A percentile compares a stretch with the other conserved stretches of the same genome.
Conservation (phyloP, 2,888 invertebrate species). For the Entomobrya multifasciata region DNA sequence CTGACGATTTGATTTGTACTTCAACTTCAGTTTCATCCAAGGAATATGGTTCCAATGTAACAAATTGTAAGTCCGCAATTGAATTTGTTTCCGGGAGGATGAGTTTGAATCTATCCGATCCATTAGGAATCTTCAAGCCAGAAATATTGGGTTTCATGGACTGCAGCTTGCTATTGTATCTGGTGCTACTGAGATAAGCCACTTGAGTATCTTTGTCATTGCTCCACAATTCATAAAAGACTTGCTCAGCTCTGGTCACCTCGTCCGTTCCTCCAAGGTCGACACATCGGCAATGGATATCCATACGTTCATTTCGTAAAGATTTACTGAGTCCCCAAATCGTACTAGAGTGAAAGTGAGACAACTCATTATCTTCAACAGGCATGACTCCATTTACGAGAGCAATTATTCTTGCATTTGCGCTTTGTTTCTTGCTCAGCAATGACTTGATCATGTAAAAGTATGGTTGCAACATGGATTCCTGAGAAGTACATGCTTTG, state of each 20-base stretch:
- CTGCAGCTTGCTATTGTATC: not conserved
- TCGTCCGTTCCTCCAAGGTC: not conserved
- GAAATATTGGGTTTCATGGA: not conserved
- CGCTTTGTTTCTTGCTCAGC: too few species aligned
- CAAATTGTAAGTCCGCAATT: conserved; percentile 15
- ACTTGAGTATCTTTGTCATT: not conserved
- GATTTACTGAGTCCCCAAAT: conserved; percentile 49
- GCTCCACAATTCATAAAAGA: conserved; percentile 14
- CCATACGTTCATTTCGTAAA: conserved; percentile 34
- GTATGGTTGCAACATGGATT: not conserved
- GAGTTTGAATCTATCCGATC: conserved; percentile 31
- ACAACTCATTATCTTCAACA: conserved; percentile 34
- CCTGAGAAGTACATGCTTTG: not conserved
- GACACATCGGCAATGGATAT: not conserved
- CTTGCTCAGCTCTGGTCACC: not conserved
- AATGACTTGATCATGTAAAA: not conserved
- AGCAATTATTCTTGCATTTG: not conserved
- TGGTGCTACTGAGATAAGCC: not conserved
- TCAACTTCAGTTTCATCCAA: conserved; percentile 52
- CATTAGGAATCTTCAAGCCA: not conserved
- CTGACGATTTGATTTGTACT: conserved; percentile 60
- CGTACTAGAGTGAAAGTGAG: conserved; percentile 9
- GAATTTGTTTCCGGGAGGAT: conserved; percentile 16
- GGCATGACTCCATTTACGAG: conserved; percentile 22
- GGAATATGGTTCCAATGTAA: not conserved